Base-by-base conservation (phyloP, 92 coral and sea anemone species). In the Umimayanthus chanpuru region DNA sequence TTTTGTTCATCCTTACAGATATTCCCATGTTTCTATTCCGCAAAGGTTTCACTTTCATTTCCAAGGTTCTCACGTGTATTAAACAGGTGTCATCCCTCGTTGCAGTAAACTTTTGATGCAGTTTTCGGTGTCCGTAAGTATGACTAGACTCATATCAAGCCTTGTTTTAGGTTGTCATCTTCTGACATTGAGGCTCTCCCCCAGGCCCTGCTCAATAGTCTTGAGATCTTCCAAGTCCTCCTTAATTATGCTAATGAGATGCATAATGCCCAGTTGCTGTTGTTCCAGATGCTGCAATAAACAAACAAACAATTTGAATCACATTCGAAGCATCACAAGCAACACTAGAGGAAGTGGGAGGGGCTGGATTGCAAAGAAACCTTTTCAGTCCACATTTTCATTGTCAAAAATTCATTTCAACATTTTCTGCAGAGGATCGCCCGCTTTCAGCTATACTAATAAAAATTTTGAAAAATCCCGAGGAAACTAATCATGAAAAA, bases 241-340 rank as follows among this genome's bases (percentile, higher is more conserved):
- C 81, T 96, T 96, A 82, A 95, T 95, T 64, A 97, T 94, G 50
- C 94, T 91, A 43, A 94, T 95, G 39, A 97, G 94, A 90, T 97
- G 98, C 98, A 95, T 94, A 58, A 97, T 89, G 56, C 99, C 99
- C 30, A 93, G 91, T 82, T 97, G 99, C 77, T 97, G 99, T 91
- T 94, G 93, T 76, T 93, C 98, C 16, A 97, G 92, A 81, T 97
- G 99, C 99, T 97, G 92, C 26, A 67, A 78, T 30, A 72, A 84
- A 86, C 25, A 72, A 84, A 86, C 25, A 85, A 81, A 38, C 85
- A 38, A 26, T 56, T 28, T 61, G 68, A 61, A 20, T 61, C 68
- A 61, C 18, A 61, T 61, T 61, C 68, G 66, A 56, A 56, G 66
- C 20, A 56, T 56, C 23, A 56, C 5, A 9, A 20, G 23, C 66